Evolutionary conservation across 2,113 vertebrate species (phyloP).

Genomic region (Ciconia maguari): DNA sequence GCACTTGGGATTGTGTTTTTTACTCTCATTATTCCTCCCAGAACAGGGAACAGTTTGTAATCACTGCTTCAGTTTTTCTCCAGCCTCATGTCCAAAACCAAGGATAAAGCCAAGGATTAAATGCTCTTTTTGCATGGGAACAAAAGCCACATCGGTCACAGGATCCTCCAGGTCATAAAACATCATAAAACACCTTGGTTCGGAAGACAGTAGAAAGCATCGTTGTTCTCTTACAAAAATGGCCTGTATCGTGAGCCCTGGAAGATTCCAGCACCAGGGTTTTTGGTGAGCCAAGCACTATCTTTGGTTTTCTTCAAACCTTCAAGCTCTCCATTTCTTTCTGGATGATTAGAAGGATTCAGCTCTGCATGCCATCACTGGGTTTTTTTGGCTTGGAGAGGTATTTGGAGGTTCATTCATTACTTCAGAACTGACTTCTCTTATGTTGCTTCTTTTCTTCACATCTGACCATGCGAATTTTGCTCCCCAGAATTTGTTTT

Average conservation of each 20-base stretch:
- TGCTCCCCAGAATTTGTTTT: neutral
- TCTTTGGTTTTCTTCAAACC: neutral
- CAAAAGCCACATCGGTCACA: neutral
- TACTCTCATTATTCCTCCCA: neutral
- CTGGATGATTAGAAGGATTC: slow-evolving; percentile 32
- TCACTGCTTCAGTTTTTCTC: slow-evolving; percentile 8
- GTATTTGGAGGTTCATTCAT: slow-evolving; percentile 60
- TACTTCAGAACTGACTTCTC: neutral
- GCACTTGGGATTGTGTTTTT: slow-evolving; percentile 27
- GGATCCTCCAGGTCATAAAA: neutral
- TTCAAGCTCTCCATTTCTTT: slow-evolving; percentile 14
- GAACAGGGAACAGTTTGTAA: slow-evolving; percentile 24
- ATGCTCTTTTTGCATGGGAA: neutral
- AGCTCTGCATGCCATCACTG: slow-evolving; percentile 45
- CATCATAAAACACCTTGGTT: neutral
- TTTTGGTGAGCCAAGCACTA: neutral
- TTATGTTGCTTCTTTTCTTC: neutral
- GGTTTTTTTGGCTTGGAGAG: slow-evolving; percentile 9
- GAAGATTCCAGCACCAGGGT: neutral
- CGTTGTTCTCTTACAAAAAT: neutral
- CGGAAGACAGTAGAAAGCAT: neutral
- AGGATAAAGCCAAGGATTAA: neutral
- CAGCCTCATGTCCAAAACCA: neutral
- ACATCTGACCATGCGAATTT: neutral
- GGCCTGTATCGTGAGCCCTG: neutral